These are phyloP conservation scores for Coregonus clupeaformis DNA, from an alignment of 2,113 vertebrate genomes.

Conservation along the genomic window DNA sequence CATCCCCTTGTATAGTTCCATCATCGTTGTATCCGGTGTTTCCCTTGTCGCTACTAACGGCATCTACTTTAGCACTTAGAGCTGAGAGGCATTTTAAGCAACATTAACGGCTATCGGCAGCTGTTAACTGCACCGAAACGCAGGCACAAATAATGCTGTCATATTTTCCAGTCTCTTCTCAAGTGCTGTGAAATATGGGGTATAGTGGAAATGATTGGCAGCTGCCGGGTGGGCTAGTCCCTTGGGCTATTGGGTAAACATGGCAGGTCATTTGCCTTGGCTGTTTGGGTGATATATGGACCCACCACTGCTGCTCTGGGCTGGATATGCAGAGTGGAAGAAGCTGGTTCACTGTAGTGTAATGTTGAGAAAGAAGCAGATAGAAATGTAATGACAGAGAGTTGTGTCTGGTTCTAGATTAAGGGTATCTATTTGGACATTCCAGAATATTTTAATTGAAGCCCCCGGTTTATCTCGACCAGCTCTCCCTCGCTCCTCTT, in stretches of 20 bases:
- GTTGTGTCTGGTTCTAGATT: background rate
- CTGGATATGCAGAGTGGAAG: conserved; percentile 21
- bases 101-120: conserved; percentile 37
- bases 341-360: background rate
- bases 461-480: background rate
- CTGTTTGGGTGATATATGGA: conserved; percentile 46
- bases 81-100: background rate
- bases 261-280: conserved; percentile 57
- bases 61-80: conserved; percentile 33
- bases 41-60: too few species aligned
- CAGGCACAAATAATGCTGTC: conserved; percentile 23
- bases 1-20: too few species aligned
- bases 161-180: conserved; percentile 39
- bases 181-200: conserved; percentile 47
- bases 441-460: background rate
- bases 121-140: conserved; percentile 21
- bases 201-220: conserved; percentile 48
- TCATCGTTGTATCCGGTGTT: too few species aligned
- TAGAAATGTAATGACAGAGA: background rate
- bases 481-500: background rate
- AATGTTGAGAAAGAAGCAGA: background rate
- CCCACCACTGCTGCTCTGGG: conserved; percentile 11
- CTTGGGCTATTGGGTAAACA: conserved; percentile 35
- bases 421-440: background rate
- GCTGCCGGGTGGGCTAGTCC: conserved; percentile 15